phyloP scores from a whole-genome alignment of 2,113 vertebrate species.

The Mobula hypostoma region DNA sequence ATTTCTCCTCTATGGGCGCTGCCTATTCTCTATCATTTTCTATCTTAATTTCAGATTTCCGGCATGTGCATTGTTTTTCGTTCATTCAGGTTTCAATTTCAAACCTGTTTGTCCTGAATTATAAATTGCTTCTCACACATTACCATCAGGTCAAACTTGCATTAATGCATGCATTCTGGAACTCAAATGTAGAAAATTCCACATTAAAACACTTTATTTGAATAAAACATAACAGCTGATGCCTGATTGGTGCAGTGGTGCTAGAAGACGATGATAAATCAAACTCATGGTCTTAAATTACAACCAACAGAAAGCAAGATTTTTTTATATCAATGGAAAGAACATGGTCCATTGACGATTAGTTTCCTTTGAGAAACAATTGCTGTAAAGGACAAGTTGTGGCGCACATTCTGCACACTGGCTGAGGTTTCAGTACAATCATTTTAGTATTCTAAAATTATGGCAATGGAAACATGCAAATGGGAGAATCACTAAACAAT shows the following conservation, averaged over 20 bases:
- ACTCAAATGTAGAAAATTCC: neutral
- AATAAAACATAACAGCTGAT: neutral
- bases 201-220: neutral
- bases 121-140: neutral
- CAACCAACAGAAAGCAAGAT: neutral
- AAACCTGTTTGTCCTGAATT: neutral
- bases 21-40: too few species aligned
- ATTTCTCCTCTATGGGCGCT: too few species aligned
- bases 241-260: neutral
- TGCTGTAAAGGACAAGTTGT: neutral
- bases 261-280: neutral
- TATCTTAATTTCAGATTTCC: too few species aligned
- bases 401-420: neutral
- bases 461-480: neutral
- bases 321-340: neutral
- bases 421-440: neutral
- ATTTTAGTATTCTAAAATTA: neutral
- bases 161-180: neutral
- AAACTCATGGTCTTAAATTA: neutral
- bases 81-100: neutral
- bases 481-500: neutral
- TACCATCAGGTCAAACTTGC: neutral
- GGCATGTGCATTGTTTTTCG: neutral
- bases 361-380: neutral
- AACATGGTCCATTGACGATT: neutral